phyloP scores from a whole-genome alignment of 2,797 vertebrate genomes.

The Numenius phaeopus region DNA sequence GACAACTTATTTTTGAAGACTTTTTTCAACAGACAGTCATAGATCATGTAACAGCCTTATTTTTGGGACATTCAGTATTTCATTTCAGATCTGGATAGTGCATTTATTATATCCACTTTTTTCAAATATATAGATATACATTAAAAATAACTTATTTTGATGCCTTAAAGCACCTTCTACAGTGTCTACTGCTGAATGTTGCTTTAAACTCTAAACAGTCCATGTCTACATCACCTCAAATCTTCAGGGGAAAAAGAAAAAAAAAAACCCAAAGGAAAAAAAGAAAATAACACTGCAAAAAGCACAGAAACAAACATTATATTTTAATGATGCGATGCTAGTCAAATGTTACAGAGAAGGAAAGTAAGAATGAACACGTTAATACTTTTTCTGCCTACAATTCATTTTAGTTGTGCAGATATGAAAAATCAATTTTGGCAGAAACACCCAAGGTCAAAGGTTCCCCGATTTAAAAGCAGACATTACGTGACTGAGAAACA shows the following conservation, averaged over 20 bases:
- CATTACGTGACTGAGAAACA: neutral
- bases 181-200: neutral
- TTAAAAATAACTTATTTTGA: neutral
- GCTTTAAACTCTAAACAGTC: neutral
- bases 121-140: neutral
- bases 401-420: neutral
- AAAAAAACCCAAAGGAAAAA: neutral
- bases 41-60: neutral
- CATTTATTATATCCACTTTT: neutral
- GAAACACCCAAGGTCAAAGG: constrained; percentile 20
- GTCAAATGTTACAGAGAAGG: neutral
- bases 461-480: constrained; percentile 6
- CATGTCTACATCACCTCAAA: neutral
- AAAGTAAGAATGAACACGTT: neutral
- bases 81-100: neutral
- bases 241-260: neutral
- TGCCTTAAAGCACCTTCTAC: neutral
- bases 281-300: neutral
- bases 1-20: neutral
- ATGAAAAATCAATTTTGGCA: constrained; percentile 27
- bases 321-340: neutral
- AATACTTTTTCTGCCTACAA: neutral
- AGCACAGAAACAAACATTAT: neutral
- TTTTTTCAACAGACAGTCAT: neutral
- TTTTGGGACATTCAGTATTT: neutral